Base-by-base conservation (phyloP, 2,888 invertebrate genomes). In the Ophonus ardosiacus region DNA sequence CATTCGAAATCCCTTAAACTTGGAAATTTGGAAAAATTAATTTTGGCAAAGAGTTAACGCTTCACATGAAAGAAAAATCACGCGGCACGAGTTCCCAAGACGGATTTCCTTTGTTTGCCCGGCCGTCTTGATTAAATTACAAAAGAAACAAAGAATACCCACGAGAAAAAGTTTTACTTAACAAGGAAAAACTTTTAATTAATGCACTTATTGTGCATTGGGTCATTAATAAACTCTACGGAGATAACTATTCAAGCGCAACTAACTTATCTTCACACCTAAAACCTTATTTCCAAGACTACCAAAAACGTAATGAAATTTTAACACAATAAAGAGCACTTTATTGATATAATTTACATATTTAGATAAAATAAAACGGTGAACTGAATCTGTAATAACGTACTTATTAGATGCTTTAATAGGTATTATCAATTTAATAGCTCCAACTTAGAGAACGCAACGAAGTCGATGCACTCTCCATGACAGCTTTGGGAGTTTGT, bases 131-230 rank as follows among this genome's bases (percentile, higher is more conserved):
- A 84, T 84, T 78, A 78, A 84, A 78, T 84, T 84, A 84, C 84
- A 51, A 78, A 78, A 78, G 40, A 78, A 84, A 84, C 84, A 84
- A 84, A 84, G 78, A 84, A 84, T 56, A 38, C 38, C 59, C 84
- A 15, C 61, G 76, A 56, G 78, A 84, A 78, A 84, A 83, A 83
- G 57, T 83, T 83, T 76, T 38, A 43, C 40, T 84, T 84, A 84
- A 84, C 84, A 84, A 84, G 78, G 74, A 84, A 84, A 78, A 84
- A 78, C 78, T 84, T 84, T 84, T 84, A 84, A 84, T 84, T 84
- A 84, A 78, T 84, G 84, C 84, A 84, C 84, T 78, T 84, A 84
- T 84, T 84, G 84, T 78, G 84, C 84, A 84, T 63, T 63, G 76
- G 78, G 78, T 84, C 84, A 84, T 84, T 84, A 84, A 84, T 84